Evolutionary conservation across 2,797 vertebrate genomes (phyloP).

Genomic region (Aulostomus chinensis): DNA sequence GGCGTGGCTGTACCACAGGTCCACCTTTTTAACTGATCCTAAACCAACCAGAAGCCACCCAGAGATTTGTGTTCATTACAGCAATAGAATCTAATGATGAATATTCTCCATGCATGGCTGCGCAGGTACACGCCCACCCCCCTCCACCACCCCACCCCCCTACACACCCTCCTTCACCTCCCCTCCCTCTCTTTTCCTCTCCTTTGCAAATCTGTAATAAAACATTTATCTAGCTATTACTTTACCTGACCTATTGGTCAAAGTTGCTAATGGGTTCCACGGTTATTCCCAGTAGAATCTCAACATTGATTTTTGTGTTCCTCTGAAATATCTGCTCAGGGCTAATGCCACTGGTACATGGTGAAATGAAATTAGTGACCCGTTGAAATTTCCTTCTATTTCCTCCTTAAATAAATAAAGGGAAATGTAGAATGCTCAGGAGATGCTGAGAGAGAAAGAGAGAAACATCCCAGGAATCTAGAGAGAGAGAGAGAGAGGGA

Average conservation of each 20-base stretch:
- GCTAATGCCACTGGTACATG: conserved; percentile 80
- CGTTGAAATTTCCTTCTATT: conserved; percentile 80
- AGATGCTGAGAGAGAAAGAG: conserved; percentile 56
- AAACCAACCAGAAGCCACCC: conserved; percentile 26
- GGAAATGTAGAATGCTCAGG: conserved; percentile 71
- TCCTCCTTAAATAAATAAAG: conserved; percentile 83
- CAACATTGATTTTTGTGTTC: conserved; percentile 85
- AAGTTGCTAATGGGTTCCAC: conserved; percentile 90
- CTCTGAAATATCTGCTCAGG: conserved; percentile 84
- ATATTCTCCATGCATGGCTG: conserved; percentile 77
- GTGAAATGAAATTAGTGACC: conserved; percentile 87
- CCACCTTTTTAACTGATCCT: conserved; percentile 46
- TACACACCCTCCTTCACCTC: too few species aligned
- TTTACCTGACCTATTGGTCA: conserved; percentile 91
- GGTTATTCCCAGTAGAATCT: conserved; percentile 84
- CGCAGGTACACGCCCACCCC: conserved; percentile 76
- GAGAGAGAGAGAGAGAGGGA: neutral
- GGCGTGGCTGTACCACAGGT: conserved; percentile 13
- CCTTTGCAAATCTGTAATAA: conserved; percentile 91
- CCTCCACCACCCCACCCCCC: conserved; percentile 71
- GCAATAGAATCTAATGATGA: conserved; percentile 71
- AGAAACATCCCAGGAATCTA: conserved; percentile 30
- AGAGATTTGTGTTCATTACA: conserved; percentile 70
- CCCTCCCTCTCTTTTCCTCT: conserved; percentile 68
- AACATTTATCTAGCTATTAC: conserved; percentile 96